Base-by-base conservation (phyloP, 1,140 invertebrate genomes). In the Berghia stephanieae region DNA sequence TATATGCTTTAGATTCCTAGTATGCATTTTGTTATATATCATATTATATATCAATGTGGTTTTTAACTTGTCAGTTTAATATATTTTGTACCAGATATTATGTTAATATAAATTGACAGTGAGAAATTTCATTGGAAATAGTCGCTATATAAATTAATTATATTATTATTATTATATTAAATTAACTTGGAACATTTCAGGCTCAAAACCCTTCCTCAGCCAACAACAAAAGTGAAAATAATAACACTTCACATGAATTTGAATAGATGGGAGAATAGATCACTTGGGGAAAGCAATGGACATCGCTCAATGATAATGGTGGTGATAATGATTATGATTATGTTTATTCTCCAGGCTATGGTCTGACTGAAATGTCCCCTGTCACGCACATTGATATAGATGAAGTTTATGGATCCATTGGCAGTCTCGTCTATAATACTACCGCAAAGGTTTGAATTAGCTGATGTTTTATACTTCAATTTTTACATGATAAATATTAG, bases 311-410 rank as follows among this genome's bases (percentile, higher is more conserved):
- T 66, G 60, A 18, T n/a, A 16, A 27, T 6, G n/a, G 18, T 66
- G 21, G 5, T 66, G 27, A 13, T 40, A 10, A 75, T 16, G 13
- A 16, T 27, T 18, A 74, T 36, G 46, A 27, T 36, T n/a, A 21
- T 16, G n/a, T 66, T n/a, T 27, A 31, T 16, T 43, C n/a, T 6
- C 55, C 75, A 80, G 79, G 79, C 27, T 80, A 71, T 69, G 79
- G 79, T 42, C 31, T 80, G 60, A 80, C 79, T 4, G 79, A 80
- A 43, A 80, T 75, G 18, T 77, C 79, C n/a, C 79, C 79, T 3
- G 79, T 77, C 0, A 77, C 76, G 36, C 74, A 77, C 43, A 43
- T 77, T 40, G 79, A 80, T 24, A 10, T 16, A 2, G 21, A 18
- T 0, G 44, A 38, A 21, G 55, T 46, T 16, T 18, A 49, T 5